These are phyloP conservation scores for Amphibalanus amphitrite DNA, from an alignment of 1,140 invertebrate species.

Conservation along the genomic window DNA sequence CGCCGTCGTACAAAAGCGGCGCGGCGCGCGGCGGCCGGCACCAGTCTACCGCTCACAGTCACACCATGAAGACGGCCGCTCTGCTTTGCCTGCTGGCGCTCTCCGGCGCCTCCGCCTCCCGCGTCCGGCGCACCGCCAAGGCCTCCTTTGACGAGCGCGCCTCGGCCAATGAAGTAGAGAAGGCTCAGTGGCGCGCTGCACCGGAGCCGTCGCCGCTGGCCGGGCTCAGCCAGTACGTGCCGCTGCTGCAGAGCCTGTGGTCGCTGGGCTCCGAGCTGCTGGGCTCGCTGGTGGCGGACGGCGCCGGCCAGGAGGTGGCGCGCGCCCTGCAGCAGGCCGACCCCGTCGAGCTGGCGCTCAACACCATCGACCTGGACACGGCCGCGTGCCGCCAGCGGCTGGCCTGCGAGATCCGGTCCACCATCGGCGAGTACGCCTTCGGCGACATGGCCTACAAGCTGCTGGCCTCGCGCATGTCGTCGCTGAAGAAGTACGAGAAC, in stretches of 20 bases:
- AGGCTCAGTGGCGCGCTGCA: neutral
- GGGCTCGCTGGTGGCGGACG: neutral
- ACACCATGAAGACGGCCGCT: neutral
- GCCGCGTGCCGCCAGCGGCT: neutral
- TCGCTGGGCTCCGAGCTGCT: neutral
- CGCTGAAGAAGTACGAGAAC: neutral
- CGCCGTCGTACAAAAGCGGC: neutral
- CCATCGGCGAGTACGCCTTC: neutral
- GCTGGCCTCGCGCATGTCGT: neutral
- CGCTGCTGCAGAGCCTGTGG: neutral
- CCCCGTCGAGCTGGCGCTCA: neutral
- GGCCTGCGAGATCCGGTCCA: neutral
- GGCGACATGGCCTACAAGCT: neutral
- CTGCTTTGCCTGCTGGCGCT: neutral
- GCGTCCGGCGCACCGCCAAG: neutral
- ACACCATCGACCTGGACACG: slow-evolving; percentile 4
- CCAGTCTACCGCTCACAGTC: neutral
- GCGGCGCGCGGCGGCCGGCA: neutral
- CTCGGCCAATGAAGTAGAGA: neutral
- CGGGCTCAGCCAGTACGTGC: neutral
- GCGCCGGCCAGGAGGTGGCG: neutral
- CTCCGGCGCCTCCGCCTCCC: neutral
- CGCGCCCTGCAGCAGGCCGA: neutral
- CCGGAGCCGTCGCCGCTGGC: neutral
- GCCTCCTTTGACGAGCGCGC: neutral